These are phyloP conservation scores for Hyperoplus lanceolatus DNA, from an alignment of 2,797 vertebrate genomes.

Conservation along the genomic window DNA sequence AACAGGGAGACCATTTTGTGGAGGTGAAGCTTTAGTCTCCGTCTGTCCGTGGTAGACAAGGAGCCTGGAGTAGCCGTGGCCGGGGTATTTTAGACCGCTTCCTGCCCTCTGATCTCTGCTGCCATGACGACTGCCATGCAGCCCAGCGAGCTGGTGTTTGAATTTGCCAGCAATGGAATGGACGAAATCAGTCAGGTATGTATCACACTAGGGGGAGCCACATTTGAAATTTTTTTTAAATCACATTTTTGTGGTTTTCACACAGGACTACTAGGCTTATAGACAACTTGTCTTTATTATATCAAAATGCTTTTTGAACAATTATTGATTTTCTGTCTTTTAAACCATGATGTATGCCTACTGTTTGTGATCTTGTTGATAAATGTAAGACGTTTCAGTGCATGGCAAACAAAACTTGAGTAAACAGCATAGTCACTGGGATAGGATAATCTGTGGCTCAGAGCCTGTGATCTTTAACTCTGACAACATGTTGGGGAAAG, in stretches of 20 bases:
- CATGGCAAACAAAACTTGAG: conserved; percentile 43
- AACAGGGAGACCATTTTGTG: conserved; percentile 52
- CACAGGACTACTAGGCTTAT: neutral
- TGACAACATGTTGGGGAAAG: conserved; percentile 33
- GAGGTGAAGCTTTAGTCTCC: conserved; percentile 42
- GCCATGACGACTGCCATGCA: conserved; percentile 90
- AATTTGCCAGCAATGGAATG: conserved; percentile 93
- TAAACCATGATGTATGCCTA: neutral
- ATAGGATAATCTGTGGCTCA: conserved; percentile 39
- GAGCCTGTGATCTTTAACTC: conserved; percentile 58
- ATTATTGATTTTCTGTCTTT: neutral
- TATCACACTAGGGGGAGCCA: neutral
- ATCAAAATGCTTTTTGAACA: neutral
- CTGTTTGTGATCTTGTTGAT: conserved; percentile 33
- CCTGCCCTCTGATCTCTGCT: conserved; percentile 68
- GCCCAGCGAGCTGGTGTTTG: conserved; percentile 90
- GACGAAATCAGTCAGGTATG: conserved; percentile 92
- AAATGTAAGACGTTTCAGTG: conserved; percentile 41
- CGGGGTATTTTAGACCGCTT: conserved; percentile 58
- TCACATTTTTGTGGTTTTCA: conserved; percentile 16
- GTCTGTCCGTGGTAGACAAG: conserved; percentile 31
- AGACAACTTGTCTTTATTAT: neutral
- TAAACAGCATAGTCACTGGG: conserved; percentile 48
- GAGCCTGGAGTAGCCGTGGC: conserved; percentile 46
- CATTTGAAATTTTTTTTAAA: neutral